Evolutionary conservation across 2,888 invertebrate species (phyloP).

Genomic region (Drosophila ochracea): DNA sequence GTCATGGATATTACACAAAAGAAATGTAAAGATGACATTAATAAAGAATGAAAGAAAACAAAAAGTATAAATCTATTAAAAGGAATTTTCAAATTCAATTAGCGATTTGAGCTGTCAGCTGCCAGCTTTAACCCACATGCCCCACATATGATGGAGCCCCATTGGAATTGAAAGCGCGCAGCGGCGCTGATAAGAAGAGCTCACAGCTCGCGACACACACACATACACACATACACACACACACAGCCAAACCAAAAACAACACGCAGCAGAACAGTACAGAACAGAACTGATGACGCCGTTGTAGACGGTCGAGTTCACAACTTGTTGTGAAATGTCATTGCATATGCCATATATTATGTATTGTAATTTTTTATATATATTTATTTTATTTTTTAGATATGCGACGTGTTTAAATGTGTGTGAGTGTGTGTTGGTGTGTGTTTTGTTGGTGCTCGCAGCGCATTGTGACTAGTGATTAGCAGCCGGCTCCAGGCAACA

Average conservation of each 20-base stretch:
- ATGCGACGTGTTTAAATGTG: conserved; percentile 31
- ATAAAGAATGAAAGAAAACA: background rate
- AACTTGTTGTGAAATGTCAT: conserved; percentile 63
- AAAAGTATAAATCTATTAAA: background rate
- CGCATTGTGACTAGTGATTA: conserved; percentile 49
- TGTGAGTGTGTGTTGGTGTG: background rate
- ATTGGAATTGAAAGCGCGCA: conserved; percentile 44
- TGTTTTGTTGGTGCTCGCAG: conserved; percentile 13
- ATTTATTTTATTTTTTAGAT: conserved; percentile 43
- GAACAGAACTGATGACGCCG: conserved; percentile 29
- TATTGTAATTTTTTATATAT: conserved; percentile 17
- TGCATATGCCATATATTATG: conserved; percentile 24
- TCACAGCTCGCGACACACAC: background rate
- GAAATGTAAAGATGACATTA: background rate
- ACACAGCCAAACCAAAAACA: background rate
- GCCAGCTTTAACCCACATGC: conserved; percentile 46
- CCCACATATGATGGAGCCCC: conserved; percentile 37
- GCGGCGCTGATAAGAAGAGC: conserved; percentile 53
- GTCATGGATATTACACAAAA: background rate
- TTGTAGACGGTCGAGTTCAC: conserved; percentile 28
- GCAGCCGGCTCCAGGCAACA: conserved; percentile 31
- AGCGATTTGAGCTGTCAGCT: conserved; percentile 17
- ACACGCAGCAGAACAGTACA: conserved; percentile 1
- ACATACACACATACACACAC: background rate
- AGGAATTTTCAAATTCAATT: conserved; percentile 16